phyloP scores from a whole-genome alignment of 2,888 invertebrate species.

The Synanthedon formicaeformis region DNA sequence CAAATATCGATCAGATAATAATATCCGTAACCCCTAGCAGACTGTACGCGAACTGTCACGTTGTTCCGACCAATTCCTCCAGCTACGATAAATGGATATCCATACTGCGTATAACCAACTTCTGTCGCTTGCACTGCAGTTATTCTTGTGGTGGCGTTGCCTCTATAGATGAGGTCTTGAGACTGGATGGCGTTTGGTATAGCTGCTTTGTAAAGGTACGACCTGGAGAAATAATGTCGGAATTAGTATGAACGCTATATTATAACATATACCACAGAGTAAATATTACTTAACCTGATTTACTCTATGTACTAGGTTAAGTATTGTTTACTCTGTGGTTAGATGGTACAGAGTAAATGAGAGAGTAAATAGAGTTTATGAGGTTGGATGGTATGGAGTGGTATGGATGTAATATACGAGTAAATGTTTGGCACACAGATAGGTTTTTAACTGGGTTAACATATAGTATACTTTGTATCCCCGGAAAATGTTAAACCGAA shows the following conservation, averaged over 20 bases:
- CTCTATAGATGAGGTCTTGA: conserved; percentile 39
- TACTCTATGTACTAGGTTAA: no score
- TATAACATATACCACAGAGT: no score
- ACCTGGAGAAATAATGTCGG: conserved; percentile 16
- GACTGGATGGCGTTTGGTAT: conserved; percentile 31
- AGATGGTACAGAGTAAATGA: no score
- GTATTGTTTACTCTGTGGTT: no score
- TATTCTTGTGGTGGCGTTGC: conserved; percentile 29
- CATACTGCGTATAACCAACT: conserved; percentile 38
- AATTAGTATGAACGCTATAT: background rate
- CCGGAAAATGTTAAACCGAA: no score
- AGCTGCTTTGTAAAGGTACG: conserved; percentile 19
- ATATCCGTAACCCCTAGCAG: conserved; percentile 37
- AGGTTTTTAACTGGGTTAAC: no score
- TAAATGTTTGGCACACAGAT: no score
- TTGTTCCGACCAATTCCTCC: conserved; percentile 30
- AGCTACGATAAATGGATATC: conserved; percentile 20
- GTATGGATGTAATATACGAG: no score
- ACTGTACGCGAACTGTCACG: conserved; percentile 34
- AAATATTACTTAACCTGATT: no score
- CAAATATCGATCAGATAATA: conserved; percentile 42
- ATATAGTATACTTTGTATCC: no score
- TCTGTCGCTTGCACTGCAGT: conserved; percentile 33
- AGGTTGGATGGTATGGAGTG: no score
- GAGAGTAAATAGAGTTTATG: no score